Percentiles rank a stretch among this genome's conserved stretches.
phyloP scores from a whole-genome alignment of 2,888 invertebrate species.

The Apamea epomidion region DNA sequence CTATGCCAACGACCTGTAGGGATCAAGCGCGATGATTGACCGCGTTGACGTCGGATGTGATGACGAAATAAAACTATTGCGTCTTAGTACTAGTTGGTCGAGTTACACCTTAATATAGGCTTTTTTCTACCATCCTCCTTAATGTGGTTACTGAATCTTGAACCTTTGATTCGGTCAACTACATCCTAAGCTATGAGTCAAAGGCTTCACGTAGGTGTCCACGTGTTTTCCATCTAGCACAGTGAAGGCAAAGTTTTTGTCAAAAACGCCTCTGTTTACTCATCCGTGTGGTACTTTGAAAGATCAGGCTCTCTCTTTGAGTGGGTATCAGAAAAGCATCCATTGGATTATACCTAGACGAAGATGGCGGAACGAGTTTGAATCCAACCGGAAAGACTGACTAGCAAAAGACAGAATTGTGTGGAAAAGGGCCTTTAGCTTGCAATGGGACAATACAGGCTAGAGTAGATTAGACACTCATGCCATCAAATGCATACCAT shows the following conservation, averaged over 20 bases:
- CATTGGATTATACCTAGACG: not conserved
- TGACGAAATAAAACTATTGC: conserved; percentile 62
- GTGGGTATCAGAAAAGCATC: not conserved
- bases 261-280: not conserved
- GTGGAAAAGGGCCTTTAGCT: not conserved
- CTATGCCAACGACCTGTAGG: conserved; percentile 76
- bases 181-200: not conserved
- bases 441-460: not conserved
- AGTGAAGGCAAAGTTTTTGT: not conserved
- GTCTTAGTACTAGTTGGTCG: conserved; percentile 46
- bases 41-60: conserved; percentile 57
- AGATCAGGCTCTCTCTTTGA: not conserved
- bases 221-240: not conserved
- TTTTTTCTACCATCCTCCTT: not conserved
- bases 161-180: not conserved
- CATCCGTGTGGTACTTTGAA: not conserved
- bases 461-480: not conserved
- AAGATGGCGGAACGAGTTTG: no score
- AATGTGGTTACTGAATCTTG: not conserved
- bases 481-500: not conserved
- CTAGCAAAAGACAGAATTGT: not conserved
- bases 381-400: no score
- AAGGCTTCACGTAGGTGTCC: not conserved
- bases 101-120: conserved; percentile 6
- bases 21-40: conserved; percentile 72